Evolutionary conservation across 1,140 invertebrate genomes (phyloP), one percentile per base, ranked within the genome.

Genomic region (Cephus cinctus): DNA sequence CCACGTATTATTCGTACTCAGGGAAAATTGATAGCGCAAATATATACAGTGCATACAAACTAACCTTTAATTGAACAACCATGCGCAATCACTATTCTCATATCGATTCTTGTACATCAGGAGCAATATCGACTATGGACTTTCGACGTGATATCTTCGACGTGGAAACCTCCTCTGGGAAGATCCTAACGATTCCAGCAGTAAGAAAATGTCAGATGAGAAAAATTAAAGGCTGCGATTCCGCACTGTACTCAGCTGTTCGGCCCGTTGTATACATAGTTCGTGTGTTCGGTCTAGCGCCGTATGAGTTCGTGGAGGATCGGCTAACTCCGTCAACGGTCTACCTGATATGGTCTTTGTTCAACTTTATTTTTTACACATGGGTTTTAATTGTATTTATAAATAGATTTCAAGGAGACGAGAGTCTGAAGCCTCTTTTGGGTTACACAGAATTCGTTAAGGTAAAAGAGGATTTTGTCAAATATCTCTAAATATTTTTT

Each of bases 281-380:
- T 3, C 54, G 60, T 43, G 1, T 65, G 5, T 65, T 75, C 32
- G 73, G 73, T 12, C 53, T 71, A 2, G 64, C 66, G 9, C 73
- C 73, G 9, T 76, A 74, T 45, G 42, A 56, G 12, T 67, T 67
- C 27, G 36, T 30, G 4, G 55, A 57, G n/a, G 54, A 70, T 14
- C 38, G 56, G 2, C 50, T 69, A 3, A 54, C 56, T 0, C 59
- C 66, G 0, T 74, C 65, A 0, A 61, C 48, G 3, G 0, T 36
- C 2, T 56, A 50, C 40, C 12, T 62, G 2, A 39, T 54, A 2
- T 66, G 63, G 15, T 43, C 58, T 0, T 11, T 55, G 3, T 4
- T 47, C 4, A 55, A 5, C 1, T 5, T 41, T 0, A 1, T 0
- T 3, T 5, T 62, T 14, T 67, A 65, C 27, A 52, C 42, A 0